Conservation (phyloP, 2,888 invertebrate genomes). For the Limenitis camilla region DNA sequence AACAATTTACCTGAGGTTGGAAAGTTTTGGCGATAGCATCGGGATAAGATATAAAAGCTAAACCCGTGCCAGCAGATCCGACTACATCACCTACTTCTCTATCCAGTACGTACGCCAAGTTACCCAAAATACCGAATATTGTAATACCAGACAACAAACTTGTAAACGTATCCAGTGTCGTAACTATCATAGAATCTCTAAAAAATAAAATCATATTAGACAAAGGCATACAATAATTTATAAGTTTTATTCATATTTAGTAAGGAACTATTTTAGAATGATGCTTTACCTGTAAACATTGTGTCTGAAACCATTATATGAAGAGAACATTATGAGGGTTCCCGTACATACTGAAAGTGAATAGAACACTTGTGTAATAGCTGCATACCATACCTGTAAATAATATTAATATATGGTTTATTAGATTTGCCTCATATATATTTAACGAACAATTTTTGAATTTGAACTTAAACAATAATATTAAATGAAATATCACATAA, state of each 20-base stretch:
- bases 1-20: conserved; percentile 78
- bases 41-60: conserved; percentile 90
- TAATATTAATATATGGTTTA: background rate
- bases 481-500: conserved; percentile 8
- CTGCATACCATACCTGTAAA: conserved; percentile 82
- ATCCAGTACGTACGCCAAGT: conserved; percentile 79
- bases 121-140: conserved; percentile 88
- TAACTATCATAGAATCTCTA: conserved; percentile 87
- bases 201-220: conserved; percentile 18
- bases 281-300: conserved; percentile 77
- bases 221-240: too few relatives aligned
- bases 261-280: background rate
- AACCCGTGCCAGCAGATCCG: conserved; percentile 81
- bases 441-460: background rate
- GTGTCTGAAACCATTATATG: conserved; percentile 82
- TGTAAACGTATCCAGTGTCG: conserved; percentile 86
- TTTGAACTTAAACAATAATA: background rate
- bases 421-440: background rate
- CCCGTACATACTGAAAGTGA: conserved; percentile 84
- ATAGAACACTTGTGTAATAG: conserved; percentile 86
- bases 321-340: conserved; percentile 85
- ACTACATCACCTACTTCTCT: conserved; percentile 79
- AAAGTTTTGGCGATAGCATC: conserved; percentile 86
- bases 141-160: conserved; percentile 87
- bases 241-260: background rate